Evolutionary conservation across 1,140 invertebrate genomes (phyloP).

Genomic region (Solenopsis invicta): DNA sequence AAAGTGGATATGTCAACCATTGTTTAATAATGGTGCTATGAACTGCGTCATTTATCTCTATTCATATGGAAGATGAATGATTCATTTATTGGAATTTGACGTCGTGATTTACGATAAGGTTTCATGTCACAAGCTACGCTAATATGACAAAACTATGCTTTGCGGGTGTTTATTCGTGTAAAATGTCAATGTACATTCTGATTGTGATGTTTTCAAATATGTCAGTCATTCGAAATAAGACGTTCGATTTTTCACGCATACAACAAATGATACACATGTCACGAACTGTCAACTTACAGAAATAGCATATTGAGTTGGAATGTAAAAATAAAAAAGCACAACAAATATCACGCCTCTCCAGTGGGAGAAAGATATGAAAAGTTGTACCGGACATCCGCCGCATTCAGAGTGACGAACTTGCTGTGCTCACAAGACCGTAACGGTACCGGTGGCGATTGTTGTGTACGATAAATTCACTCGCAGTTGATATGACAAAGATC

Average conservation of each 20-base stretch:
- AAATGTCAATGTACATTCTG: background rate
- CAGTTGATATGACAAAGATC: conserved; percentile 24
- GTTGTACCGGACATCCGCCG: conserved; percentile 74
- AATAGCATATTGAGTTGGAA: background rate
- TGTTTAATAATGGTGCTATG: conserved; percentile 40
- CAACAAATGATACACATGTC: background rate
- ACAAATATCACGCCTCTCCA: background rate
- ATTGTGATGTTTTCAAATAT: too few species aligned
- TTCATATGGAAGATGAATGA: conserved; percentile 30
- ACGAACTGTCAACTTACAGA: background rate
- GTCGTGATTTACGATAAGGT: conserved; percentile 15
- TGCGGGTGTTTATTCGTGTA: background rate
- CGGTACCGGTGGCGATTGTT: conserved; percentile 35
- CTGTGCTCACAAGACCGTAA: conserved; percentile 68
- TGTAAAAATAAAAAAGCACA: background rate
- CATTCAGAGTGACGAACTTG: conserved; percentile 65
- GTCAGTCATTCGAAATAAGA: conserved; percentile 1
- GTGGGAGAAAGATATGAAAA: conserved; percentile 65
- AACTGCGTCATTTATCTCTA: conserved; percentile 16
- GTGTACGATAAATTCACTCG: conserved; percentile 37
- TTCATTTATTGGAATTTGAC: conserved; percentile 32
- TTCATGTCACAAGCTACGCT: background rate
- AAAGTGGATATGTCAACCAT: conserved; percentile 39
- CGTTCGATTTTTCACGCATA: background rate
- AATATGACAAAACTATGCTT: conserved; percentile 13